Evolutionary conservation across 1,140 invertebrate genomes (phyloP).

Genomic region (Atopsyche davidsoni): DNA sequence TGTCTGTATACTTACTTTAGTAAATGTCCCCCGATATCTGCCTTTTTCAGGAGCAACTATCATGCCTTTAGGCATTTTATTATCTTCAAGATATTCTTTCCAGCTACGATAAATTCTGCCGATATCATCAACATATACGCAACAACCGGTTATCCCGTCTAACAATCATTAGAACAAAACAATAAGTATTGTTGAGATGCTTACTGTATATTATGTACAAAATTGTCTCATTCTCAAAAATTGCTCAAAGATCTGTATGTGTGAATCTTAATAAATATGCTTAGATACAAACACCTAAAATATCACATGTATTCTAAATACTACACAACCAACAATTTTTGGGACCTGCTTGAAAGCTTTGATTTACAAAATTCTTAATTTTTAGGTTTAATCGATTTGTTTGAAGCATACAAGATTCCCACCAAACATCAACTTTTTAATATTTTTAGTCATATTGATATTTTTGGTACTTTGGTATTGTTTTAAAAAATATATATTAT

Average conservation of each 20-base stretch:
- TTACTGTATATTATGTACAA: not conserved
- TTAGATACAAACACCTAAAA: not conserved
- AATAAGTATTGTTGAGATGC: not conserved
- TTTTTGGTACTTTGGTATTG: not conserved
- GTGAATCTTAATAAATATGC: too few relatives aligned
- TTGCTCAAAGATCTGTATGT: too few relatives aligned
- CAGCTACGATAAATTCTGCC: slow-evolving; percentile 21
- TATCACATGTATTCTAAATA: not conserved
- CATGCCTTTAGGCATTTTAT: slow-evolving; percentile 21
- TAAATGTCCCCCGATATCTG: slow-evolving; percentile 10
- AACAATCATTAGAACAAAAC: slow-evolving; percentile 1
- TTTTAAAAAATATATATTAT: slow-evolving; percentile 6
- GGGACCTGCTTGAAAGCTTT: not conserved
- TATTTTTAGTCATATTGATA: not conserved
- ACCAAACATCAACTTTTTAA: not conserved
- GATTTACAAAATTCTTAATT: not conserved
- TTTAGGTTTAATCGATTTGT: slow-evolving; percentile 1
- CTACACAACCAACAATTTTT: not conserved
- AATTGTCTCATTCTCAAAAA: not conserved
- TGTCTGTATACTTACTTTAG: slow-evolving; percentile 4
- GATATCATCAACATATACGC: slow-evolving; percentile 20
- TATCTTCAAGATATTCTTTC: slow-evolving; percentile 14
- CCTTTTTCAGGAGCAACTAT: slow-evolving; percentile 19
- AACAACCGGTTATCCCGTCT: slow-evolving; percentile 11
- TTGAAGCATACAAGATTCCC: not conserved